Evolutionary conservation across 2,888 invertebrate genomes (phyloP), one percentile per base, ranked within the genome.

Genomic region (Drosophila greeni): DNA sequence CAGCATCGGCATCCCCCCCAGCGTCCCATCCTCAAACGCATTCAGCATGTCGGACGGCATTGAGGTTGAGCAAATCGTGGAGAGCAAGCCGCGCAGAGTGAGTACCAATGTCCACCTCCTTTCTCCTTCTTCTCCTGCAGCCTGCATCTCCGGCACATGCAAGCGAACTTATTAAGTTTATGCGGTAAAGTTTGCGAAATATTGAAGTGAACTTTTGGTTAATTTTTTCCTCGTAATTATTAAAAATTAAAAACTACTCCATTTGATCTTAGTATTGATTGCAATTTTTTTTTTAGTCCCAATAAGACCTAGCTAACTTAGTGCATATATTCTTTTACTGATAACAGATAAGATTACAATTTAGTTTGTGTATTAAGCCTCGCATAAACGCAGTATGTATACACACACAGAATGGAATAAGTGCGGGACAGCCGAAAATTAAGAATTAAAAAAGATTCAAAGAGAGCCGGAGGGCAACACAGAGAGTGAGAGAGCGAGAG

Each of bases 41-140:
- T n/a, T 58, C 72, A 84, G 66, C 72, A 87, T 87, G 87, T 87
- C 87, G 80, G 92, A 92, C 89, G 92, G 92, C 85, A 90, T 92
- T 89, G 92, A 92, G 90, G 92, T 92, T 88, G 92, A 92, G 85
- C 91, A 90, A 87, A 82, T 86, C 79, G 83, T 86, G 64, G 92
- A 92, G 87, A 91, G 91, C 89, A 92, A 92, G 80, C 92, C 92
- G 62, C 91, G 91, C 90, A 92, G 92, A 91, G 92, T 92, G 87
- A 91, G 90, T 89, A 49, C 18, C 45, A 29, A 45, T 45, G 29
- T 45, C 45, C 18, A 31, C 18, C 45, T 18, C 14, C 26, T 45
- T 26, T 2, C 29, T 29, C 18, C 12, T 42, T n/a, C n/a, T 42
- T 20, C 26, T 43, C 29, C 45, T 45, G 42, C 24, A 42, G 24